These are phyloP conservation scores for Ibycter americanus DNA, from an alignment of 2,797 vertebrate species.

Conservation along the genomic window DNA sequence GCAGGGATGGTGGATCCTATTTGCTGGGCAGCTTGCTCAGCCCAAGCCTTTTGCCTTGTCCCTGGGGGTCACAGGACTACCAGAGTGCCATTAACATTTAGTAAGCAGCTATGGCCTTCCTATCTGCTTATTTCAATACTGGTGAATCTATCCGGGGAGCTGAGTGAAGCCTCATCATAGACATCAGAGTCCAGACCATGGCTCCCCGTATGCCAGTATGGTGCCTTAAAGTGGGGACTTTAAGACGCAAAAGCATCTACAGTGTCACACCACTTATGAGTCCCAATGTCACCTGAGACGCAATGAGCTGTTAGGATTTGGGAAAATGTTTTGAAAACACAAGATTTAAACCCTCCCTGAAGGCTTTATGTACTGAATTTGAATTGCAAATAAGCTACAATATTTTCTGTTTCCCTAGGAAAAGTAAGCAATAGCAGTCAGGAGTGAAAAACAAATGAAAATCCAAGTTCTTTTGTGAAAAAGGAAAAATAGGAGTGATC, in stretches of 20 bases:
- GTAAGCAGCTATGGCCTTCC: neutral
- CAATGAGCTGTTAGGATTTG: neutral
- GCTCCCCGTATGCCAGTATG: neutral
- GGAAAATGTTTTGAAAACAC: constrained; percentile 33
- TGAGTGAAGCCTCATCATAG: neutral
- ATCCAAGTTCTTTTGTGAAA: neutral
- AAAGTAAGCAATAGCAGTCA: constrained; percentile 15
- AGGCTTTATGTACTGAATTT: neutral
- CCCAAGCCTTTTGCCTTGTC: neutral
- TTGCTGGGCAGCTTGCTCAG: neutral
- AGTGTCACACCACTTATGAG: neutral
- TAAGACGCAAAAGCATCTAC: neutral
- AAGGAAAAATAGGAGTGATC: neutral
- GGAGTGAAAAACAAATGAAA: neutral
- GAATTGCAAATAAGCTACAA: constrained; percentile 10
- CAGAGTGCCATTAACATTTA: neutral
- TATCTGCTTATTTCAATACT: neutral
- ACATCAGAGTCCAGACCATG: neutral
- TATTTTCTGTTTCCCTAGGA: constrained; percentile 4
- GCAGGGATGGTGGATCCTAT: neutral
- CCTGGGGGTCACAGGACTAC: neutral
- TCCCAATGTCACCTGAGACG: constrained; percentile 8
- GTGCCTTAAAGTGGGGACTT: neutral
- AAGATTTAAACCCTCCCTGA: neutral
- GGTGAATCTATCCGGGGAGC: neutral